Conservation (phyloP, 1,140 invertebrate species). For the Oryctes rhinoceros region DNA sequence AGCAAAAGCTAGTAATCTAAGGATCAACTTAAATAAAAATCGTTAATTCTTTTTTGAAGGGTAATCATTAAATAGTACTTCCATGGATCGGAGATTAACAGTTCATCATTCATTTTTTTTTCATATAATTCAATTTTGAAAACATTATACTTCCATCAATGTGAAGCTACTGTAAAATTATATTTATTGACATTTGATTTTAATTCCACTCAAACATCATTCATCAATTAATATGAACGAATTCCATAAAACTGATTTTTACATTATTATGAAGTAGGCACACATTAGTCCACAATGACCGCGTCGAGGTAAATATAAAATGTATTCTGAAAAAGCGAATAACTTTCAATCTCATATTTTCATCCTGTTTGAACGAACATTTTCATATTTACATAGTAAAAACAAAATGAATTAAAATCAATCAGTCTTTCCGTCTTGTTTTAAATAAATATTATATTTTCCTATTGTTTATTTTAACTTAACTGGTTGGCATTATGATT, state of each 20-base stretch:
- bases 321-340: not conserved
- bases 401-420: constrained; percentile 7
- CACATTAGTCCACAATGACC: not conserved
- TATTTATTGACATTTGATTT: not conserved
- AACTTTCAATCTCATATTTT: constrained; percentile 8
- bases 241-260: not conserved
- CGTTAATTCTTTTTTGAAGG: too few relatives aligned
- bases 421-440: constrained; percentile 21
- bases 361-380: constrained; percentile 2
- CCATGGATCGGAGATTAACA: too few relatives aligned
- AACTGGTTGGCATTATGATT: not conserved
- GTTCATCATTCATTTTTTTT: too few relatives aligned
- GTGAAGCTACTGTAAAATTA: too few relatives aligned
- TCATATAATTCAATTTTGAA: too few relatives aligned
- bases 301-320: constrained; percentile 2
- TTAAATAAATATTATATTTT: constrained; percentile 16
- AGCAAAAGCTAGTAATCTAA: too few relatives aligned
- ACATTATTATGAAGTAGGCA: not conserved
- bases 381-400: constrained; percentile 11
- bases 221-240: not conserved
- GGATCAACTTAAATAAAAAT: too few relatives aligned
- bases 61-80: too few relatives aligned
- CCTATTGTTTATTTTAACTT: constrained; percentile 1
- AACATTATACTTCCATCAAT: too few relatives aligned
- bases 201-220: not conserved